Evolutionary conservation across 1,140 invertebrate species (phyloP), one percentile per base, ranked within the genome.

Genomic region (Drosophila nannoptera): DNA sequence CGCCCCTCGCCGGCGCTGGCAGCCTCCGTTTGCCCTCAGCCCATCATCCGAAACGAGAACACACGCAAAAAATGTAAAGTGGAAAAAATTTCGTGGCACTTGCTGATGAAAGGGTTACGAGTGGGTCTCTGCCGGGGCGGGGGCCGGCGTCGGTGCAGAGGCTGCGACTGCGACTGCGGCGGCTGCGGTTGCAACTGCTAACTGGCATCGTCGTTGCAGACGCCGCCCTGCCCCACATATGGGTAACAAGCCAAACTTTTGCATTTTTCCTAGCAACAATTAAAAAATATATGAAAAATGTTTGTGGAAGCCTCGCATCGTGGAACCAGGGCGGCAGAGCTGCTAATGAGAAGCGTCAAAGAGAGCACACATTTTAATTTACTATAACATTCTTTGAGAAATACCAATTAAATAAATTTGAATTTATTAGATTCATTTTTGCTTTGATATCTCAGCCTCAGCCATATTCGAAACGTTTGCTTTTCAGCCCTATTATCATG

Each of bases 31-130:
- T 35, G 50, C 42, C 63, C 58, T 58, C 29, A 64, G 38, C 60
- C 65, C 36, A 70, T 56, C 54, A 62, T 33, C 54, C 69, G 58
- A 67, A 72, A 75, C 70, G 64, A 73, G 60, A 73, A 73, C 71
- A 76, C 78, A 83, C 78, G 78, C 78, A 83, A 83, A 83, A 83
- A 78, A 83, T 84, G 75, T 83, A 78, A 83, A 83, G 81, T 84
- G 76, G 72, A 75, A 59, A 76, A 73, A 62, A 68, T 63, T 83
- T 82, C 70, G 74, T 86, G 69, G 66, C 80, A 84, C 76, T 83
- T 69, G 67, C 59, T 29, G 64, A 32, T 54, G 59, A 48, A 68
- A 33, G 45, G 22, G 64, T 16, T 43, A 14, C 40, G 14, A 43
- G 40, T 14, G 40, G 40, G 14, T 43, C 14, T n/a, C n/a, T n/a